Evolutionary conservation across 1,140 invertebrate species (phyloP), one percentile per base, ranked within the genome.

Genomic region (Heterodera carotae): DNA sequence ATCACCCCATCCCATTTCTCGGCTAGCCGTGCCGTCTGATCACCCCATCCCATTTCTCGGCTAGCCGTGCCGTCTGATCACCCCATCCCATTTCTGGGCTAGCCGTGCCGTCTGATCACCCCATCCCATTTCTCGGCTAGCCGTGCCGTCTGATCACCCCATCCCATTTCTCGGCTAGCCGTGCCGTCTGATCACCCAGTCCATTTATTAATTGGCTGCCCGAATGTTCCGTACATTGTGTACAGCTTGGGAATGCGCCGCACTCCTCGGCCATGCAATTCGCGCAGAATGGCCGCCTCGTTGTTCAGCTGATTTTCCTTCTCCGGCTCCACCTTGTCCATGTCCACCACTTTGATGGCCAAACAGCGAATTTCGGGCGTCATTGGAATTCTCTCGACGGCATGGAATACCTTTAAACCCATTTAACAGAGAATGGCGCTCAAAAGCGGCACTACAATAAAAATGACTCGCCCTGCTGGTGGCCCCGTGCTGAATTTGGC

Each of bases 401-500:
- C 72, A n/a, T 74, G 72, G 72, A 74, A 74, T n/a, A 74, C 72
- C 72, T 74, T 60, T 33, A 62, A 71, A 18, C 27, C 10, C 12
- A 31, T 29, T 1, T 18, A 66, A 29, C 22, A 25, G 7, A 66
- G 6, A 43, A 43, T 43, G 39, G 6, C 39, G 29, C n/a, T 8
- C 60, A 62, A 66, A 34, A 29, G 0, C 0, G n/a, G 29, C 62
- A 15, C 29, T 18, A 15, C 1, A n/a, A 1, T 7, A 12, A 22
- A 7, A 10, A 31, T 12, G 12, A 66, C 62, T 66, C 22, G 62
- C 72, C 56, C 56, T 34, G 72, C 72, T 74, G 64, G 72, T 74
- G 10, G 72, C 72, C n/a, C 72, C 72, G 39, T 74, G 72, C 48
- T 74, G 72, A 33, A 74, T 62, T 62, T 74, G 72, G 7, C 72